phyloP scores from a whole-genome alignment of 2,113 vertebrate species.

The Enhydra lutris region DNA sequence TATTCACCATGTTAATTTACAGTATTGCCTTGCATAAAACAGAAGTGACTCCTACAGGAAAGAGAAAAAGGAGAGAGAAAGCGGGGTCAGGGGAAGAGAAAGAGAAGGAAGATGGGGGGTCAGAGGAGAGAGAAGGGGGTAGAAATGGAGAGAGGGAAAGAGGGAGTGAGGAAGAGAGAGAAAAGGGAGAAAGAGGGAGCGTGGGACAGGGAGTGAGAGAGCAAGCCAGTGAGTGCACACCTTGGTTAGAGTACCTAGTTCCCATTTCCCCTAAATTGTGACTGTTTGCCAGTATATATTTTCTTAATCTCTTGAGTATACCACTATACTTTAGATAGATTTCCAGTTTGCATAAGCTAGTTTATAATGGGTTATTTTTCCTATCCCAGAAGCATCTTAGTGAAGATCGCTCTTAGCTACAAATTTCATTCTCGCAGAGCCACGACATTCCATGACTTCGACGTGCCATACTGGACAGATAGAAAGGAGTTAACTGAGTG shows the following conservation, averaged over 20 bases:
- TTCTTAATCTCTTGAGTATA: background rate
- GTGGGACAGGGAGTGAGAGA: background rate
- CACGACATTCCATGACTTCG: background rate
- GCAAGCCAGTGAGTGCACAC: fast-evolving
- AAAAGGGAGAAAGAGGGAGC: background rate
- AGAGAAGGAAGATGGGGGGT: background rate
- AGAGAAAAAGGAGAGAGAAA: background rate
- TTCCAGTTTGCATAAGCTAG: background rate
- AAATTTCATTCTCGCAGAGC: background rate
- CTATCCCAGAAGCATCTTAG: background rate
- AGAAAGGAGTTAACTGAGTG: background rate
- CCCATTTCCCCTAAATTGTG: background rate
- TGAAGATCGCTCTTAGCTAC: background rate
- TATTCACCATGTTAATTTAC: background rate
- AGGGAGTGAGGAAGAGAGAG: background rate
- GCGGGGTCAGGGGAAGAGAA: background rate
- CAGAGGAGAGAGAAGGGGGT: background rate
- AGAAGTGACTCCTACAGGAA: background rate
- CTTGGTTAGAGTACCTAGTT: background rate
- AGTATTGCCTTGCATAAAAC: background rate
- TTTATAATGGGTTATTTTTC: background rate
- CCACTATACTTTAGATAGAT: background rate
- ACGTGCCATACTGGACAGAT: background rate
- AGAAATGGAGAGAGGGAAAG: background rate
- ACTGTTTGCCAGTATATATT: background rate